A percentile compares a stretch with the other conserved stretches of the same genome.
phyloP scores from a whole-genome alignment of 2,113 vertebrate genomes.

The Zosterops hypoxanthus region DNA sequence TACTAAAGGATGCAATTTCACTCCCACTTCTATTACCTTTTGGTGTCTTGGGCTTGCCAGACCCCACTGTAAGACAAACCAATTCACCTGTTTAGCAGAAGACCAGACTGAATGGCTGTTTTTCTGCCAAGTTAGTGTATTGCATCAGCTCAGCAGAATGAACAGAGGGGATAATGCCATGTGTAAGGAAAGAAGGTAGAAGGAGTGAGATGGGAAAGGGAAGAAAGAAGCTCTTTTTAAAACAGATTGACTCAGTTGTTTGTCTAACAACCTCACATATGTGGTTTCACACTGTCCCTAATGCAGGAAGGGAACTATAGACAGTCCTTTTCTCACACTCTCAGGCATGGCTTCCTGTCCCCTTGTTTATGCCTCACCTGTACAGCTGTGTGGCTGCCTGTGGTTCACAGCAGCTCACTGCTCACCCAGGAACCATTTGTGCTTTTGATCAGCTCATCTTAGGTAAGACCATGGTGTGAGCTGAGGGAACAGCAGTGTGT shows the following conservation, averaged over 20 bases:
- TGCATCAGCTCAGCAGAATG: neutral
- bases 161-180: accelerated
- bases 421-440: neutral
- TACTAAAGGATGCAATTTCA: neutral
- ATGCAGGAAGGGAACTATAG: neutral
- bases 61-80: neutral
- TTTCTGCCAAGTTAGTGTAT: neutral
- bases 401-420: neutral
- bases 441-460: neutral
- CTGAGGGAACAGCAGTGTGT: neutral
- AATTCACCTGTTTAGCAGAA: neutral
- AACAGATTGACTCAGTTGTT: neutral
- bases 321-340: neutral
- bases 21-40: neutral
- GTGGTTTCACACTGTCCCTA: neutral
- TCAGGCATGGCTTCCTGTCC: neutral
- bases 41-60: neutral
- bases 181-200: neutral
- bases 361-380: neutral
- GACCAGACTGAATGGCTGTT: neutral
- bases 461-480: neutral
- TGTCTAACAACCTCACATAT: neutral
- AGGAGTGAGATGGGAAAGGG: neutral
- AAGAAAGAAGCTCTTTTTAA: neutral
- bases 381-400: neutral